Evolutionary conservation across 2,113 vertebrate species (phyloP).

Genomic region (Lutjanus erythropterus): DNA sequence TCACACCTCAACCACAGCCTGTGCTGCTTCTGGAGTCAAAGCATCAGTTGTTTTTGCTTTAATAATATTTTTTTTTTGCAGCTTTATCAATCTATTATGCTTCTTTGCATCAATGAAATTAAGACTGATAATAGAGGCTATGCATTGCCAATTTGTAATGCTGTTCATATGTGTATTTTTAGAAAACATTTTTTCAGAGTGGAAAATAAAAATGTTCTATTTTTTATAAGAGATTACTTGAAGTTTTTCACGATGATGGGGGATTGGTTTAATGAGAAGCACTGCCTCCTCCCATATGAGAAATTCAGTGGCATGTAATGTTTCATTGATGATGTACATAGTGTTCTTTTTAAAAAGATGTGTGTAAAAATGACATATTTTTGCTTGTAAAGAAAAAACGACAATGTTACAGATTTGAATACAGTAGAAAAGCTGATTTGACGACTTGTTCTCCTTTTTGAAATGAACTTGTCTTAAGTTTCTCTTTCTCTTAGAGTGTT

Average conservation of each 20-base stretch:
- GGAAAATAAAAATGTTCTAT: constrained; percentile 81
- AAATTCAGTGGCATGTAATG: constrained; percentile 69
- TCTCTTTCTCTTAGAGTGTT: constrained; percentile 69
- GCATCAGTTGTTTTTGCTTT: constrained; percentile 36
- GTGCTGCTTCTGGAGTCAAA: constrained; percentile 49
- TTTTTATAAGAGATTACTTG: constrained; percentile 86
- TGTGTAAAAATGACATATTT: constrained; percentile 79
- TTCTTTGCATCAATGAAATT: constrained; percentile 52
- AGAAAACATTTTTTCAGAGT: constrained; percentile 74
- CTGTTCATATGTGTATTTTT: constrained; percentile 83
- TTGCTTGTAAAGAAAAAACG: constrained; percentile 73
- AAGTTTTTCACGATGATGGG: constrained; percentile 78
- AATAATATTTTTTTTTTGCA: constrained; percentile 34
- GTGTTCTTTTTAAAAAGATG: constrained; percentile 73
- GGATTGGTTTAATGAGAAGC: constrained; percentile 37
- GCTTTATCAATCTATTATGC: constrained; percentile 41
- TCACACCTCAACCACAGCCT: constrained; percentile 34
- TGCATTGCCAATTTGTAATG: constrained; percentile 79
- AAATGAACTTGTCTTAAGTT: constrained; percentile 76
- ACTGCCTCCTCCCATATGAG: constrained; percentile 52
- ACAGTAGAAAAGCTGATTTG: constrained; percentile 49
- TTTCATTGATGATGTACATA: constrained; percentile 82
- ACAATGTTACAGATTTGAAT: constrained; percentile 73
- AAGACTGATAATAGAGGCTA: constrained; percentile 69
- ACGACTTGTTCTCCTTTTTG: constrained; percentile 66